Conservation (phyloP, 30 jellyfish, hydroid and myxozoan genomes). For the Turritopsis dohrnii region DNA sequence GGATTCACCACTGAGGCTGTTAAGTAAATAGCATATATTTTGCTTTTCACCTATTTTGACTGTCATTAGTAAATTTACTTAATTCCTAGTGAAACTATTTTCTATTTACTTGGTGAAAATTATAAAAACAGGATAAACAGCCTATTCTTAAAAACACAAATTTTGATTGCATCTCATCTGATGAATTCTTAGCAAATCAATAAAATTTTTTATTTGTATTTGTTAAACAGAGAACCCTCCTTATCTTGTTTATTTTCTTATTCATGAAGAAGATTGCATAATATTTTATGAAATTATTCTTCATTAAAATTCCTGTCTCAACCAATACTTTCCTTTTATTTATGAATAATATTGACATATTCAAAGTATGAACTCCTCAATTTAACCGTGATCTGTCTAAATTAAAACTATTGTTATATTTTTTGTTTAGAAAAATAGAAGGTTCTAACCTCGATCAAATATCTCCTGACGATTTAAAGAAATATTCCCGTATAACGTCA, state of each 20-base stretch:
- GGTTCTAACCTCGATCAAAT: constrained; percentile 7
- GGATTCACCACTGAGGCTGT: no score
- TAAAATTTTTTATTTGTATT: neutral
- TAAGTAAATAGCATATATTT: neutral
- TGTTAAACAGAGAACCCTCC: neutral
- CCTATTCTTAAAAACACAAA: neutral
- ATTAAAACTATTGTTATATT: neutral
- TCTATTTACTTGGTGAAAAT: neutral
- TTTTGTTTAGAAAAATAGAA: constrained; percentile 8
- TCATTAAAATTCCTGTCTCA: no score
- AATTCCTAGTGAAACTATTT: neutral
- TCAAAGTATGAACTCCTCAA: neutral
- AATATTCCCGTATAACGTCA: neutral
- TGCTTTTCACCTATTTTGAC: neutral
- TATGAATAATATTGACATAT: no score
- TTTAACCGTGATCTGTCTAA: neutral
- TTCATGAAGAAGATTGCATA: neutral
- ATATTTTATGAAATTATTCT: no score
- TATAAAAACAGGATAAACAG: neutral
- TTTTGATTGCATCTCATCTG: neutral
- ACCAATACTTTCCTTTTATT: neutral
- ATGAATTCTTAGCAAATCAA: neutral
- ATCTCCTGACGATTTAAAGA: constrained; percentile 10
- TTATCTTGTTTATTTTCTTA: neutral
- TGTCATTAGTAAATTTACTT: neutral